Base-by-base conservation (phyloP, 2,888 invertebrate genomes). In the Polyommatus icarus region DNA sequence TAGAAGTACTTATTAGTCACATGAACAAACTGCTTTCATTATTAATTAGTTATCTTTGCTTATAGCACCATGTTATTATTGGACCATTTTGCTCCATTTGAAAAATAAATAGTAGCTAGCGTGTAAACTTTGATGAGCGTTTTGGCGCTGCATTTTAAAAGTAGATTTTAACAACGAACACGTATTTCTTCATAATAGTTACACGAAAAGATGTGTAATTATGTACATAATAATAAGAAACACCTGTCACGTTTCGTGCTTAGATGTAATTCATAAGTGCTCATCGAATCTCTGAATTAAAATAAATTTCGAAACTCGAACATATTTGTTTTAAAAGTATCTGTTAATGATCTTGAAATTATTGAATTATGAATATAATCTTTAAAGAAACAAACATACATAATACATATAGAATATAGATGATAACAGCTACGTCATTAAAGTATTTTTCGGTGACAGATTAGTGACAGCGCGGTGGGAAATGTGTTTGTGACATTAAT, bases 201-300 rank as follows among this genome's bases (percentile, higher is more conserved):
- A 75, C 75, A 75, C 54, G 75, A 75, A 75, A 73, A 24, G 46
- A 54, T 36, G 50, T 50, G 54, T 67, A 67, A 67, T 67, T 67
- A 75, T 75, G 29, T 75, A 50, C 75, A 75, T 75, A 75, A 24
- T 75, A 75, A 75, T 73, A 73, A 54, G 46, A 75, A 75, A 75
- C 54, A 75, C 4, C 54, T 50, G 75, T 50, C 54, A 75, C 6
- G 50, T 75, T 20, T 75, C 75, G 75, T 75, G 75, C 6, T 50
- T 8, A 50, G 7, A 75, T 29, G 50, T 50, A 54, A 50, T 75
- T 73, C 5, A 50, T 46, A 50, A 50, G 8, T 54, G 75, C 32
- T 3, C 46, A 24, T 24, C 29, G 12, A 75, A 54, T 15, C 24
- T 24, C 24, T 3, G 18, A 75, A 29, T 50, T 75, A 50, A 29